Percentiles rank a stretch among this genome's conserved stretches.
Conservation (phyloP, 2,888 invertebrate species). For the Palloptera scutellata region DNA sequence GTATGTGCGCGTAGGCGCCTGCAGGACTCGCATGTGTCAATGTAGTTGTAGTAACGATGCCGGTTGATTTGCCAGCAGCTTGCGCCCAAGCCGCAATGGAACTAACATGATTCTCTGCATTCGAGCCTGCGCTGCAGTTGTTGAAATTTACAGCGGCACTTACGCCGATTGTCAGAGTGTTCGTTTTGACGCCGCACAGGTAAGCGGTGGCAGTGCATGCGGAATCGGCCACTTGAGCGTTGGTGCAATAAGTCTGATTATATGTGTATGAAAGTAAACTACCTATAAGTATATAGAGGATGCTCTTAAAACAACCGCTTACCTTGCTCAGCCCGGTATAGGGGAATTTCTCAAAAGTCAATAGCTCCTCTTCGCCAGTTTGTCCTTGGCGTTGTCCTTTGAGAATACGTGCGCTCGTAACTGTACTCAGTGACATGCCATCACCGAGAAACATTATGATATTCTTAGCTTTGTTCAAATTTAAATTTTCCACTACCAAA, state of each 20-base stretch:
- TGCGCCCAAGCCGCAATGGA: constrained; percentile 77
- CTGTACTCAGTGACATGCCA: constrained; percentile 76
- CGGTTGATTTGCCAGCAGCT: constrained; percentile 68
- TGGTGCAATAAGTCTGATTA: constrained; percentile 70
- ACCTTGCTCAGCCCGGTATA: constrained; percentile 73
- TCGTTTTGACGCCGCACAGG: constrained; percentile 74
- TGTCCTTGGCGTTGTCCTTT: constrained; percentile 69
- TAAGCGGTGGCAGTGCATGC: constrained; percentile 68
- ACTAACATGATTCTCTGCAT: constrained; percentile 69
- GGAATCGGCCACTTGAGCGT: constrained; percentile 77
- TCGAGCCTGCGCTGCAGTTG: constrained; percentile 70
- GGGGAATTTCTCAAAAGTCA: constrained; percentile 73
- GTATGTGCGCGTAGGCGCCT: constrained; percentile 69
- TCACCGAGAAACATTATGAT: constrained; percentile 65
- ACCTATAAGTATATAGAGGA: too few relatives aligned
- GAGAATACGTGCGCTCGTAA: constrained; percentile 72
- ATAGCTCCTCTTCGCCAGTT: constrained; percentile 70
- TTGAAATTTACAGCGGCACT: constrained; percentile 72
- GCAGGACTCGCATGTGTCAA: constrained; percentile 84
- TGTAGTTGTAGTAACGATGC: constrained; percentile 79
- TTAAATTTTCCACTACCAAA: constrained; percentile 29
- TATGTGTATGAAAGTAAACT: too few relatives aligned
- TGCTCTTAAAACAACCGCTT: too few relatives aligned
- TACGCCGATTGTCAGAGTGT: constrained; percentile 73
- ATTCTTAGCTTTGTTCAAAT: constrained; percentile 50